Evolutionary conservation across 2,797 vertebrate species (phyloP).

Genomic region (Cynodonichthys magdalenae): DNA sequence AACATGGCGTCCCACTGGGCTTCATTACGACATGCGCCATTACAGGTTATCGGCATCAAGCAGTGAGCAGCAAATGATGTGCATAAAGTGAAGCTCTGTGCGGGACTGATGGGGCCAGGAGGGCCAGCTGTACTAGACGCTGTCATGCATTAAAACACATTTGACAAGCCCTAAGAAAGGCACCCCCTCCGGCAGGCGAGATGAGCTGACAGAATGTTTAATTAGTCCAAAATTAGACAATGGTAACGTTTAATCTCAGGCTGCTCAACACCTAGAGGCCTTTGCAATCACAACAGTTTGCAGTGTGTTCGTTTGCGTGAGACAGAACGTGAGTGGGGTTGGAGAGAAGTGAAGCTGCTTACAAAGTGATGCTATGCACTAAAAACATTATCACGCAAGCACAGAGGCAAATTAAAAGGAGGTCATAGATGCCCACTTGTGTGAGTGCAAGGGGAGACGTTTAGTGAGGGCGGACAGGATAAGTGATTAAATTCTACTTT

Average conservation of each 20-base stretch:
- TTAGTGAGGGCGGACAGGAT: slow-evolving; percentile 62
- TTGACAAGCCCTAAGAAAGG: slow-evolving; percentile 70
- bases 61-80: slow-evolving; percentile 68
- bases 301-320: slow-evolving; percentile 15
- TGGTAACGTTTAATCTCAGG: slow-evolving; percentile 62
- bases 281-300: slow-evolving; percentile 58
- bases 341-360: slow-evolving; percentile 45
- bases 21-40: slow-evolving; percentile 71
- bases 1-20: slow-evolving; percentile 72
- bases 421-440: slow-evolving; percentile 75
- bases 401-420: slow-evolving; percentile 73
- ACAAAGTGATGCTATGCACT: slow-evolving; percentile 54
- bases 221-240: slow-evolving; percentile 75
- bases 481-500: slow-evolving; percentile 78
- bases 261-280: slow-evolving; percentile 62
- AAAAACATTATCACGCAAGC: slow-evolving; percentile 72
- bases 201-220: slow-evolving; percentile 70
- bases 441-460: slow-evolving; percentile 59
- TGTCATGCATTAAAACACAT: slow-evolving; percentile 70
- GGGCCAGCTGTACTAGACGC: slow-evolving; percentile 51
- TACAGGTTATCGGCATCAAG: slow-evolving; percentile 51
- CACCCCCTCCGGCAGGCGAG: slow-evolving; percentile 57
- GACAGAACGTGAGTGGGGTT: slow-evolving; percentile 36
- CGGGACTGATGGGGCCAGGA: slow-evolving; percentile 63
- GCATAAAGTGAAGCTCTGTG: slow-evolving; percentile 63